Percentiles rank a stretch among this genome's conserved stretches.
Evolutionary conservation across 2,797 vertebrate genomes (phyloP).

Genomic region (Pelodytes ibericus): DNA sequence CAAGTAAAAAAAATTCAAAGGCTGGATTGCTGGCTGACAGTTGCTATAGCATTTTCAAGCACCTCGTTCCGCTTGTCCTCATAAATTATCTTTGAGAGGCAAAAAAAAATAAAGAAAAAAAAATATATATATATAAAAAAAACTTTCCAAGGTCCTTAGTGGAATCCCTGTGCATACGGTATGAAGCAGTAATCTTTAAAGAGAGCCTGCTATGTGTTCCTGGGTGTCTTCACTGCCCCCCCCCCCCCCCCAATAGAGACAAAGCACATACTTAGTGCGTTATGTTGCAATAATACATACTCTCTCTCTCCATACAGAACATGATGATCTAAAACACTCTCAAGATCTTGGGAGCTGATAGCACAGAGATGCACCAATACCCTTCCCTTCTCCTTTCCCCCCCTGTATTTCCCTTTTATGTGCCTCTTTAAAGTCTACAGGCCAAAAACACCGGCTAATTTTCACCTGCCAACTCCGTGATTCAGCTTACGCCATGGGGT

Average conservation of each 20-base stretch:
- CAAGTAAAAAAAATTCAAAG: slow-evolving; percentile 44
- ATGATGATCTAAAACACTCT: slow-evolving; percentile 91
- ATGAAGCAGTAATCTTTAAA: slow-evolving; percentile 79
- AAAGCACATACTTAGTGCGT: slow-evolving; percentile 51
- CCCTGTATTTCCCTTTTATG: slow-evolving; percentile 26
- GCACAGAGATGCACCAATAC: slow-evolving; percentile 81
- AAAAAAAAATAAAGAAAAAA: no score
- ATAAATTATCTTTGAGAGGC: slow-evolving; percentile 96
- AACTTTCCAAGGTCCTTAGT: slow-evolving; percentile 72
- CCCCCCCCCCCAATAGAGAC: slow-evolving; percentile 47
- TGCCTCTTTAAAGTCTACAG: slow-evolving; percentile 80
- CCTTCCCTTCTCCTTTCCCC: neutral
- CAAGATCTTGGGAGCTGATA: slow-evolving; percentile 83
- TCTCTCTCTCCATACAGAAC: slow-evolving; percentile 47
- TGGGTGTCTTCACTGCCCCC: slow-evolving; percentile 52
- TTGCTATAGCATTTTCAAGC: slow-evolving; percentile 99
- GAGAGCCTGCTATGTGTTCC: slow-evolving; percentile 39
- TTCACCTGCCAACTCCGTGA: slow-evolving; percentile 81
- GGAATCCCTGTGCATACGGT: slow-evolving; percentile 82
- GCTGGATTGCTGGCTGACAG: slow-evolving; percentile 67
- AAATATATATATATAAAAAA: no score
- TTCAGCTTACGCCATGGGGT: slow-evolving; percentile 89
- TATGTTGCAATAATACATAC: slow-evolving; percentile 48
- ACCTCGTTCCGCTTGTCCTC: slow-evolving; percentile 91
- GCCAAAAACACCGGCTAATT: slow-evolving; percentile 86